Evolutionary conservation across 2,797 vertebrate species (phyloP).

Genomic region (Eulemur albifrons): DNA sequence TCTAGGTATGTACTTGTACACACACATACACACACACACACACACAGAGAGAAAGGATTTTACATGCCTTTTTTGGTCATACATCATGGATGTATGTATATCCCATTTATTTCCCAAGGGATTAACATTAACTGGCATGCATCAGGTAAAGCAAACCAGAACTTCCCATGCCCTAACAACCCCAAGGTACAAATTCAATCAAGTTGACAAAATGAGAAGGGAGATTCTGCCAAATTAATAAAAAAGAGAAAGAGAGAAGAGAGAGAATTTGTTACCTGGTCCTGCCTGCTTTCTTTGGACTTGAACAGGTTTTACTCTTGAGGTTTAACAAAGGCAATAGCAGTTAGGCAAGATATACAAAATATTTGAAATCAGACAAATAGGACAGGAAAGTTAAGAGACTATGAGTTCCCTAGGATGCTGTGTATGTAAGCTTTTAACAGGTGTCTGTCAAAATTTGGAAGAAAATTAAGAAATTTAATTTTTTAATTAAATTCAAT

Average conservation of each 20-base stretch:
- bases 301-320: neutral
- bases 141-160: constrained; percentile 15
- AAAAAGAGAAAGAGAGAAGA: neutral
- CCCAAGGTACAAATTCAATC: neutral
- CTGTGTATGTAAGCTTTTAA: constrained; percentile 25
- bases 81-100: neutral
- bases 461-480: neutral
- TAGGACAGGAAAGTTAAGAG: neutral
- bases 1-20: neutral
- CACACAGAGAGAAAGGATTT: neutral
- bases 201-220: neutral
- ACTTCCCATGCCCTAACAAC: neutral
- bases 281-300: neutral
- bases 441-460: constrained; percentile 21
- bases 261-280: neutral
- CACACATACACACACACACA: neutral
- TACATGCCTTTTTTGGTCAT: neutral
- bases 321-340: neutral
- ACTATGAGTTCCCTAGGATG: neutral
- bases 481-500: constrained; percentile 63
- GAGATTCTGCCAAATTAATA: neutral
- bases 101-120: neutral
- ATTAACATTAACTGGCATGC: neutral
- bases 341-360: neutral
- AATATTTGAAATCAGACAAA: constrained; percentile 37